These are phyloP conservation scores for Lutraria lutraria DNA, from an alignment of 2,888 invertebrate species.

Conservation along the genomic window DNA sequence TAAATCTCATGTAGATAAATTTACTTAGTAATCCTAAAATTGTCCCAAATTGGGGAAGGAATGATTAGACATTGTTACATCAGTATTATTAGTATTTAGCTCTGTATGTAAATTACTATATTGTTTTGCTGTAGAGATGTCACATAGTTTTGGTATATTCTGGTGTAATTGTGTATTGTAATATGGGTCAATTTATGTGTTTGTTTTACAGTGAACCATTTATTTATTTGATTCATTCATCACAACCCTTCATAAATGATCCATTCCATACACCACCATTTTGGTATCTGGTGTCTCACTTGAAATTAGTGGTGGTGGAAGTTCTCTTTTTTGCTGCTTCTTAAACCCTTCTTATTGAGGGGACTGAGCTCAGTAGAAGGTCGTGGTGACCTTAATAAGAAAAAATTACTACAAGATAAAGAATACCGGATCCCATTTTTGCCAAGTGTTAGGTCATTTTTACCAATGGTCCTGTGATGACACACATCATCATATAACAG, in stretches of 20 bases:
- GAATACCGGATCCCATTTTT: no score
- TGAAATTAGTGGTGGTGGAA: no score
- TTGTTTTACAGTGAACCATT: not conserved
- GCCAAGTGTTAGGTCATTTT: no score
- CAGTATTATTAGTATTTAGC: not conserved
- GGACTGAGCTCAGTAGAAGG: no score
- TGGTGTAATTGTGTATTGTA: not conserved
- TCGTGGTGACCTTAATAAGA: no score
- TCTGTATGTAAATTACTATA: not conserved
- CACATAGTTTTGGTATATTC: not conserved
- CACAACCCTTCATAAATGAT: not conserved
- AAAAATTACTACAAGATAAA: no score
- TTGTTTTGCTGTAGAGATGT: slow-evolving; percentile 25
- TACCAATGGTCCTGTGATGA: no score
- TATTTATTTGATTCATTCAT: not conserved
- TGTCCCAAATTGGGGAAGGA: not conserved
- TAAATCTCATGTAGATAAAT: not conserved
- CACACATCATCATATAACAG: no score
- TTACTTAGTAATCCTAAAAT: not conserved
- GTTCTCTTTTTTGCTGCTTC: no score
- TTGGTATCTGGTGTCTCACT: not conserved
- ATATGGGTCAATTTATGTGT: not conserved
- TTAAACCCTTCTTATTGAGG: no score
- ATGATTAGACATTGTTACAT: not conserved
- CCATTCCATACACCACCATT: not conserved